Evolutionary conservation across 2,888 invertebrate species (phyloP).

Genomic region (Drosophila nr. medialis): DNA sequence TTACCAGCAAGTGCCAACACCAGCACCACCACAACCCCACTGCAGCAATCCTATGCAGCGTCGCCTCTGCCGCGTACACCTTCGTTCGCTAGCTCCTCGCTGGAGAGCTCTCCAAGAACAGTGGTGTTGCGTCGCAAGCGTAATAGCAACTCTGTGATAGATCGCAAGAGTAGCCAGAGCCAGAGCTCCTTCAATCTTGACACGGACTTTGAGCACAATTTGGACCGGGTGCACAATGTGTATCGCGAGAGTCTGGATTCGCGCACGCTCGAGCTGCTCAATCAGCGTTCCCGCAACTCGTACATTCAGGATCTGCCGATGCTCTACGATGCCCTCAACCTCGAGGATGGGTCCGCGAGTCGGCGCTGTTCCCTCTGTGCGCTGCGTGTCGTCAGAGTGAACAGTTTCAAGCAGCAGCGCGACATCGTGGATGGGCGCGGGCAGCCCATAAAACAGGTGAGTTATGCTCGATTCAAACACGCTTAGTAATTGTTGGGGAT

Average conservation of each 20-base stretch:
- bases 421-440: conserved; percentile 63
- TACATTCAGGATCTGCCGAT: conserved; percentile 75
- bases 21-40: conserved; percentile 20
- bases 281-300: conserved; percentile 82
- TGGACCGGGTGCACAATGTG: conserved; percentile 83
- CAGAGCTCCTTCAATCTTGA: conserved; percentile 74
- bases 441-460: conserved; percentile 63
- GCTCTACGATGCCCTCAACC: conserved; percentile 79
- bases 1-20: conserved; percentile 31
- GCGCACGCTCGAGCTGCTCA: conserved; percentile 81
- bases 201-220: conserved; percentile 82
- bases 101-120: conserved; percentile 59
- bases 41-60: conserved; percentile 12
- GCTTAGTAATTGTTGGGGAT: neutral
- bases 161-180: conserved; percentile 63
- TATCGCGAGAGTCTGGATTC: conserved; percentile 84
- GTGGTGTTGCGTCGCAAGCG: conserved; percentile 76
- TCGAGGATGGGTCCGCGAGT: conserved; percentile 78
- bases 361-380: conserved; percentile 48
- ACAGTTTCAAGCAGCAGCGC: conserved; percentile 55
- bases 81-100: conserved; percentile 29
- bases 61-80: conserved; percentile 27
- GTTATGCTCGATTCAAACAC: conserved; percentile 8
- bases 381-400: conserved; percentile 44
- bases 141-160: conserved; percentile 51